Conservation (phyloP, 30 jellyfish, hydroid and myxozoan genomes). For the Catostylus mosaicus region DNA sequence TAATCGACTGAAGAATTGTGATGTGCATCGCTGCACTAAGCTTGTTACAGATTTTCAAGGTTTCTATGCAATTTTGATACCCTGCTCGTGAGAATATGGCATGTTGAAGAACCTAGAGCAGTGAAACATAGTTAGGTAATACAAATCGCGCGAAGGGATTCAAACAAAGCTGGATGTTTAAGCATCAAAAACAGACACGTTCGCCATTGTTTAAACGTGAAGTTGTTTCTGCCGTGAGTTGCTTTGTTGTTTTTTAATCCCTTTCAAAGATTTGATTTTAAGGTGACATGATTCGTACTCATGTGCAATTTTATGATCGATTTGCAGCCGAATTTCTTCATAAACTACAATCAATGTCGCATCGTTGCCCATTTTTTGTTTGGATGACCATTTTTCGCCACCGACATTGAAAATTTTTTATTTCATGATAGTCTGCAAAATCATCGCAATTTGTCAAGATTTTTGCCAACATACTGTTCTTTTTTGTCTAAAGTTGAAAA, state of each 20-base stretch:
- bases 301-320: no score
- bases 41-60: constrained; percentile 19
- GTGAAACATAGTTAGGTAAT: neutral
- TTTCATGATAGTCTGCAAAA: no score
- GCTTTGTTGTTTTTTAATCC: constrained; percentile 5
- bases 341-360: no score
- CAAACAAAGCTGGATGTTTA: neutral
- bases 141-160: neutral
- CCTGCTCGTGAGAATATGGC: neutral
- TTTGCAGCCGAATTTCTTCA: no score
- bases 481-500: no score
- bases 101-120: neutral
- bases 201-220: neutral
- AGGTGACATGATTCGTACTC: no score
- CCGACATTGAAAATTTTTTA: no score
- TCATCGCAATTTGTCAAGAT: no score
- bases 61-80: neutral
- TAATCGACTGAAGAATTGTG: constrained; percentile 16
- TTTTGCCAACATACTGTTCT: no score
- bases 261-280: neutral
- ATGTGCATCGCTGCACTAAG: constrained; percentile 54
- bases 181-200: neutral
- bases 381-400: no score
- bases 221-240: neutral
- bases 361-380: no score